Evolutionary conservation across 2,113 vertebrate genomes (phyloP).

Genomic region (Lasiurus borealis): DNA sequence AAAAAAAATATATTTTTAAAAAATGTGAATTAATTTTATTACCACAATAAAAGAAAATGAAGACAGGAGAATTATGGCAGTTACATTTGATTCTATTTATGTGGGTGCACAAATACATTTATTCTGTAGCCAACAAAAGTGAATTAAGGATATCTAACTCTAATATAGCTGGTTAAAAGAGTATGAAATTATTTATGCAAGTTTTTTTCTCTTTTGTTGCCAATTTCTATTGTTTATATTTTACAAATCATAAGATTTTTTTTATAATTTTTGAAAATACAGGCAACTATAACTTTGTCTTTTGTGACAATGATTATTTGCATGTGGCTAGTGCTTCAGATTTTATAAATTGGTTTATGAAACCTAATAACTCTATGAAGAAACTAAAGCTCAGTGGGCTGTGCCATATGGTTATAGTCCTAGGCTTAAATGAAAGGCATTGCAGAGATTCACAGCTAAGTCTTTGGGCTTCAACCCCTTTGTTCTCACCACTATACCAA

Average conservation of each 20-base stretch:
- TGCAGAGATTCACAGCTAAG: neutral
- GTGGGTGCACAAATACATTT: neutral
- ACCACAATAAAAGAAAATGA: neutral
- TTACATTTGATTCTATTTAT: neutral
- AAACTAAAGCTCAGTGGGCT: neutral
- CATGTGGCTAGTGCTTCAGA: neutral
- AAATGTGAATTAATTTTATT: neutral
- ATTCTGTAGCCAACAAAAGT: neutral
- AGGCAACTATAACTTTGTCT: neutral
- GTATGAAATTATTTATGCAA: neutral
- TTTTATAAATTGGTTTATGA: neutral
- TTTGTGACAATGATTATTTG: neutral
- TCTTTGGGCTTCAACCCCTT: neutral
- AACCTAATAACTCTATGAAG: neutral
- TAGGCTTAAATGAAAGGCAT: neutral
- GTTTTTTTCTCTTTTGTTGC: neutral
- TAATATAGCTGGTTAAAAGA: neutral
- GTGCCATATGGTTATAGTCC: too few species aligned
- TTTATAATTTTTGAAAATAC: neutral
- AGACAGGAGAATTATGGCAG: neutral
- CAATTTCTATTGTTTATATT: neutral
- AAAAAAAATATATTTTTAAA: neutral
- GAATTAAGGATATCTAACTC: conserved; percentile 1
- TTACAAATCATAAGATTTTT: neutral
- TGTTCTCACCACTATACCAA: fast-evolving